These are phyloP conservation scores for Diglossa cyanea DNA, from an alignment of 2,797 vertebrate species.

Conservation along the genomic window DNA sequence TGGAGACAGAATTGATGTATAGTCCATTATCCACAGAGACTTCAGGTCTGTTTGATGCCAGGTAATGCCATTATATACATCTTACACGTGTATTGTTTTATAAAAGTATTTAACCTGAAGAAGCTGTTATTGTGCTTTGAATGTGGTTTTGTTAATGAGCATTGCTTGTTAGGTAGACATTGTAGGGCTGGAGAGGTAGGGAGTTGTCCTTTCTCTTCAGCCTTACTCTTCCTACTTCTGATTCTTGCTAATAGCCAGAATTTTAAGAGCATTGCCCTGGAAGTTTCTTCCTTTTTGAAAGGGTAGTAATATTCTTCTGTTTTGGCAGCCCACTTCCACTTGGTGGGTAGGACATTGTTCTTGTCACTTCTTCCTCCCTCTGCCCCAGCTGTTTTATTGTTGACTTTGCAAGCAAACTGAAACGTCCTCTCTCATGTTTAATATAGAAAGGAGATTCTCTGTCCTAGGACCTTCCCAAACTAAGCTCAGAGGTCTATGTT, in stretches of 20 bases:
- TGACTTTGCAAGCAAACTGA: background rate
- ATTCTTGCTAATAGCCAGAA: background rate
- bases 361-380: background rate
- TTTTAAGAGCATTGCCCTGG: background rate
- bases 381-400: background rate
- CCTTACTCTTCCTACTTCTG: background rate
- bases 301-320: background rate
- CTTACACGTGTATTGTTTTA: background rate
- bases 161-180: background rate
- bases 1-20: background rate
- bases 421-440: background rate
- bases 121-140: background rate
- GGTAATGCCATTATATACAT: background rate
- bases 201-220: background rate
- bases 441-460: background rate
- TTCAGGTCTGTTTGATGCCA: background rate
- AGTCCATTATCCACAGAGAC: background rate
- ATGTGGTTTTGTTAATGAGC: background rate
- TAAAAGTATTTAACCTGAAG: background rate
- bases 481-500: background rate
- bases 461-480: background rate
- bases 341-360: background rate
- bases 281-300: background rate
- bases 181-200: background rate
- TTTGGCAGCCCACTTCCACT: background rate